Evolutionary conservation across 2,113 vertebrate genomes (phyloP).

Genomic region (Syngnathus scovelli): DNA sequence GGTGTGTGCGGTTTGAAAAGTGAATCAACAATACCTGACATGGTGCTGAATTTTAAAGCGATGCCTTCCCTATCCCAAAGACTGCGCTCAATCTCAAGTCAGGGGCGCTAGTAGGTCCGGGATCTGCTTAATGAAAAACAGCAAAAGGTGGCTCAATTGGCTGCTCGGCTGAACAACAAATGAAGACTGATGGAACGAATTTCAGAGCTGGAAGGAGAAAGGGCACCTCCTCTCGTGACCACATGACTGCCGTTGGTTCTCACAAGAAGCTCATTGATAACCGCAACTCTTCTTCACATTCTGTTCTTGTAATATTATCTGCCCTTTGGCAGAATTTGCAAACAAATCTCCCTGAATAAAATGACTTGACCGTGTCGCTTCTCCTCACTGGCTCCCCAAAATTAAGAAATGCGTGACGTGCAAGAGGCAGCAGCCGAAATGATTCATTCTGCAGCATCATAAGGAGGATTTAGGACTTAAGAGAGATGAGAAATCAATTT

Average conservation of each 20-base stretch:
- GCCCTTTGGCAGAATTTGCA: neutral
- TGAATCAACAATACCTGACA: conserved; percentile 54
- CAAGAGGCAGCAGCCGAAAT: conserved; percentile 17
- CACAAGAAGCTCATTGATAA: conserved; percentile 9
- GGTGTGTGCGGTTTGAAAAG: neutral
- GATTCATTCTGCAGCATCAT: conserved; percentile 50
- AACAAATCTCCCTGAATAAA: neutral
- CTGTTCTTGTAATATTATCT: neutral
- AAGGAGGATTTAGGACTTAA: conserved; percentile 59
- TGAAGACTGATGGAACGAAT: neutral
- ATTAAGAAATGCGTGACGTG: neutral
- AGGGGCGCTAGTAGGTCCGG: conserved; percentile 15
- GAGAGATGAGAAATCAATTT: conserved; percentile 66
- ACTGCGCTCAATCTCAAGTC: conserved; percentile 15
- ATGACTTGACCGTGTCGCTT: neutral
- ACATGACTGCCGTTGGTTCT: conserved; percentile 19
- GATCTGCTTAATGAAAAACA: conserved; percentile 26
- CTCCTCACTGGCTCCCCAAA: neutral
- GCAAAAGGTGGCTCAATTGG: neutral
- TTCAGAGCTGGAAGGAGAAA: neutral
- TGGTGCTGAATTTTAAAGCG: conserved; percentile 26
- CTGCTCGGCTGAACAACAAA: neutral
- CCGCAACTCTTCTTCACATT: neutral
- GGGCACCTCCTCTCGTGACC: neutral
- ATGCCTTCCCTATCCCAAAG: conserved; percentile 9